Conservation (phyloP, 2,888 invertebrate species). For the Cephus nigrinus region DNA sequence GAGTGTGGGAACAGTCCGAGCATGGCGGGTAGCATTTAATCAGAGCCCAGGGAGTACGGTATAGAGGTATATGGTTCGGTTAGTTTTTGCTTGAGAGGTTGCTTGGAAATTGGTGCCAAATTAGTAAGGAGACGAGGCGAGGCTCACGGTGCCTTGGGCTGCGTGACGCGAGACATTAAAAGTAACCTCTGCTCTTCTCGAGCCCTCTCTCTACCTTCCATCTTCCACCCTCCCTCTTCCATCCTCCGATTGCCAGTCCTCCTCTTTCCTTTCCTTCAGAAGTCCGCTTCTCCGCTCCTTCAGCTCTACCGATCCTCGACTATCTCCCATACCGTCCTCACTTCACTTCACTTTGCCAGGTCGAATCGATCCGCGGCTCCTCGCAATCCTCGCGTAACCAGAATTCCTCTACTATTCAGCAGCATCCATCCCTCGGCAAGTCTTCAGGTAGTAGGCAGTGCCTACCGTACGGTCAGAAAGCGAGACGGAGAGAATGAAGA, state of each 20-base stretch:
- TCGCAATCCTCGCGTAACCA: neutral
- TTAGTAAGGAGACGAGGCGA: slow-evolving; percentile 64
- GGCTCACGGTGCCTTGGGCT: slow-evolving; percentile 49
- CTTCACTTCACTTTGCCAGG: neutral
- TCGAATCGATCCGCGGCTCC: neutral
- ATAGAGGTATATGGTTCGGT: slow-evolving; percentile 62
- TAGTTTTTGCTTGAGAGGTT: slow-evolving; percentile 66
- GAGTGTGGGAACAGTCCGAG: slow-evolving; percentile 45
- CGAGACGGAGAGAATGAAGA: slow-evolving; percentile 12
- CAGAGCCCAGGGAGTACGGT: slow-evolving; percentile 51
- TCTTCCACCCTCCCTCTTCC: slow-evolving; percentile 27
- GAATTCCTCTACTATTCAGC: neutral
- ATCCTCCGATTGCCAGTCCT: slow-evolving; percentile 15
- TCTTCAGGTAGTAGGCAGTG: neutral
- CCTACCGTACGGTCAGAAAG: slow-evolving; percentile 23
- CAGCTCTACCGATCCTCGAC: neutral
- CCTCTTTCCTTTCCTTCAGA: slow-evolving; percentile 15
- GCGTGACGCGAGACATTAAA: slow-evolving; percentile 67
- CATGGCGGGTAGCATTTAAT: slow-evolving; percentile 64
- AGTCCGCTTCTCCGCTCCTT: slow-evolving; percentile 12
- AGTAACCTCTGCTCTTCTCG: slow-evolving; percentile 61
- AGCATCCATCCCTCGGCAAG: neutral
- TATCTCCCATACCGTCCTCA: neutral
- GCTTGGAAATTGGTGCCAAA: slow-evolving; percentile 67
- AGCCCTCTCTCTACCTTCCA: slow-evolving; percentile 29